Evolutionary conservation across 2,888 invertebrate genomes (phyloP).

Genomic region (Erannis defoliaria): DNA sequence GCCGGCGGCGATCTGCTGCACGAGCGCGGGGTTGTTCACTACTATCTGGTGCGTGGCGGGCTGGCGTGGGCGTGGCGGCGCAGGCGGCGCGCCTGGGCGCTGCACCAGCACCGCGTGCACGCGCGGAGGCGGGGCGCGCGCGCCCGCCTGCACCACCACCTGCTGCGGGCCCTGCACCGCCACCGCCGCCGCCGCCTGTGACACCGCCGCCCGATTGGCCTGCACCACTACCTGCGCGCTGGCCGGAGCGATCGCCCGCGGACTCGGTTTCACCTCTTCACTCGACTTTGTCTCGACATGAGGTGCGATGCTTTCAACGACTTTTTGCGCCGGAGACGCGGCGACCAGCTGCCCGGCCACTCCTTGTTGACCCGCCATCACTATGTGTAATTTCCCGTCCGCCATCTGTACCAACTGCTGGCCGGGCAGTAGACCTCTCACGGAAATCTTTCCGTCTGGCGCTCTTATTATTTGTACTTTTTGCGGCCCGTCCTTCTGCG

Average conservation of each 20-base stretch:
- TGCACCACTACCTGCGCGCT: slow-evolving; percentile 64
- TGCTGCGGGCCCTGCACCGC: slow-evolving; percentile 59
- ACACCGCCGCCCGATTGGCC: slow-evolving; percentile 58
- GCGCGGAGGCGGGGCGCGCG: slow-evolving; percentile 58
- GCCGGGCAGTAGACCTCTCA: slow-evolving; percentile 95
- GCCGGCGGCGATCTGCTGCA: slow-evolving; percentile 93
- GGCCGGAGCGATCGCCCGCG: slow-evolving; percentile 43
- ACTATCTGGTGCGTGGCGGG: slow-evolving; percentile 89
- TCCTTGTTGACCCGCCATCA: slow-evolving; percentile 89
- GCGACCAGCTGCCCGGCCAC: slow-evolving; percentile 77
- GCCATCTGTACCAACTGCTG: slow-evolving; percentile 97
- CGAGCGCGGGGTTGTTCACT: slow-evolving; percentile 91
- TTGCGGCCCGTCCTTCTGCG: slow-evolving; percentile 87
- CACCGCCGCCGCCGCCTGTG: slow-evolving; percentile 60
- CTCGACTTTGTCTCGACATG: slow-evolving; percentile 42
- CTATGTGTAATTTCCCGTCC: slow-evolving; percentile 96
- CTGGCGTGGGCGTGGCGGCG: slow-evolving; percentile 62
- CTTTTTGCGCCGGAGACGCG: slow-evolving; percentile 58
- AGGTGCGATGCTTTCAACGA: slow-evolving; percentile 48
- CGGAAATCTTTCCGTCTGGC: slow-evolving; percentile 96
- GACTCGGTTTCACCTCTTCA: slow-evolving; percentile 40
- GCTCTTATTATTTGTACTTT: slow-evolving; percentile 96
- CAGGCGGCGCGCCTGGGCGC: slow-evolving; percentile 62
- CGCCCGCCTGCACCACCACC: slow-evolving; percentile 59
- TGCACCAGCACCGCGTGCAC: slow-evolving; percentile 69